Evolutionary conservation across 2,797 vertebrate species (phyloP).

Genomic region (Rhincodon typus): DNA sequence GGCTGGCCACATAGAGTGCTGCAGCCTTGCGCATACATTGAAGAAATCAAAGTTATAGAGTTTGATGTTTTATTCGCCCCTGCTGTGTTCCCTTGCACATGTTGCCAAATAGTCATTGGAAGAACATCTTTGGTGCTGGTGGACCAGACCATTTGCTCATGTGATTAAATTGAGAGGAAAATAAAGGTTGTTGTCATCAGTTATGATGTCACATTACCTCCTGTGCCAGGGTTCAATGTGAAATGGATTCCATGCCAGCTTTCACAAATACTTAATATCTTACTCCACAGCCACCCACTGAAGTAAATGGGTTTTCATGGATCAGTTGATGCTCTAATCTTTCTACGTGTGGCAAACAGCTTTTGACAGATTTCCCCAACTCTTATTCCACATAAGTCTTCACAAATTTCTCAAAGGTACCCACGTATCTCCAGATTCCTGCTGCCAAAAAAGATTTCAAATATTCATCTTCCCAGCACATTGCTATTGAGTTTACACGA

Average conservation of each 20-base stretch:
- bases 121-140: not conserved
- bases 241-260: not conserved
- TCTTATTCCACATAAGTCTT: not conserved
- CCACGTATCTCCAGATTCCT: not conserved
- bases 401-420: not conserved
- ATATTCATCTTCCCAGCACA: not conserved
- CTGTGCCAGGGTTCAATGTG: not conserved
- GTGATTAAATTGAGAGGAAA: not conserved
- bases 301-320: not conserved
- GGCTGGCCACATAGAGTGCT: not conserved
- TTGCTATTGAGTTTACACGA: constrained; percentile 3
- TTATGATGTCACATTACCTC: not conserved
- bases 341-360: not conserved
- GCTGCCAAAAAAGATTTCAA: constrained; percentile 10
- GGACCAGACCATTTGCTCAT: not conserved
- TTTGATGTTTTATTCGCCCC: not conserved
- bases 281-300: not conserved
- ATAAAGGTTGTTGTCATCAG: not conserved
- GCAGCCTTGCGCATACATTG: not conserved
- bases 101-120: not conserved
- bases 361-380: not conserved
- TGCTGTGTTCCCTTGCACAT: not conserved
- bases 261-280: not conserved
- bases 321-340: not conserved
- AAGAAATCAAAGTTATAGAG: not conserved